These are phyloP conservation scores for Platerodrilus igneus DNA, from an alignment of 2,888 invertebrate genomes.

Conservation along the genomic window DNA sequence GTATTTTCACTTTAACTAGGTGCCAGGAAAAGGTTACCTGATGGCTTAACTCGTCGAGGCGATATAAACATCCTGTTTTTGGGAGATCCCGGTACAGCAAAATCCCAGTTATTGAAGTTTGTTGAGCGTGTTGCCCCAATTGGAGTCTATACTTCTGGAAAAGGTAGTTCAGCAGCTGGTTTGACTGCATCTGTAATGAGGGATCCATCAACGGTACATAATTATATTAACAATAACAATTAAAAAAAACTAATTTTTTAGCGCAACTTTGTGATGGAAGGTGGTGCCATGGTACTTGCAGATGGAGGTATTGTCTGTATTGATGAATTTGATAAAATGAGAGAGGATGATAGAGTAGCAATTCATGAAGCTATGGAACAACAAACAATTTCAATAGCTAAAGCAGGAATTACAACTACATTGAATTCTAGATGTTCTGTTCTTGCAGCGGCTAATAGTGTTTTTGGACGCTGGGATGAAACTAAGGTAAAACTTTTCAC, in stretches of 20 bases:
- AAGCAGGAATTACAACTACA: conserved; percentile 98
- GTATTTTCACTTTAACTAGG: conserved; percentile 45
- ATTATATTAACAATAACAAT: not conserved
- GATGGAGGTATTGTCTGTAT: conserved; percentile 99
- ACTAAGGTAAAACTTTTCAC: conserved; percentile 56
- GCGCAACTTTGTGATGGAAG: conserved; percentile 96
- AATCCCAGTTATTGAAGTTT: conserved; percentile 95
- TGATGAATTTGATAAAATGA: conserved; percentile 99
- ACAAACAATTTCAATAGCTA: conserved; percentile 99
- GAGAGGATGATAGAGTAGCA: conserved; percentile 97
- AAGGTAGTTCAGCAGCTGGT: conserved; percentile 98
- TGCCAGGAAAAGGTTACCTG: conserved; percentile 83
- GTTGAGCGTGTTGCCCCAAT: conserved; percentile 93
- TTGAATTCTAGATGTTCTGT: conserved; percentile 97
- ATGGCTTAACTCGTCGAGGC: conserved; percentile 91
- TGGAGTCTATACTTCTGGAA: conserved; percentile 97
- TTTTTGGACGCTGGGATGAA: conserved; percentile 99
- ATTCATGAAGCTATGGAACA: conserved; percentile 99
- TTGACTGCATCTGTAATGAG: conserved; percentile 95
- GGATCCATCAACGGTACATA: conserved; percentile 83
- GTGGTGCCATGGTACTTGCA: conserved; percentile 98
- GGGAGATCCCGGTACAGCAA: conserved; percentile 99
- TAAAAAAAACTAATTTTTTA: conserved; percentile 44
- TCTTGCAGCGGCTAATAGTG: conserved; percentile 97
- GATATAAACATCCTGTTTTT: conserved; percentile 93